A percentile compares a stretch with the other conserved stretches of the same genome.
Conservation (phyloP, 2,113 vertebrate genomes). For the Gobio gobio region DNA sequence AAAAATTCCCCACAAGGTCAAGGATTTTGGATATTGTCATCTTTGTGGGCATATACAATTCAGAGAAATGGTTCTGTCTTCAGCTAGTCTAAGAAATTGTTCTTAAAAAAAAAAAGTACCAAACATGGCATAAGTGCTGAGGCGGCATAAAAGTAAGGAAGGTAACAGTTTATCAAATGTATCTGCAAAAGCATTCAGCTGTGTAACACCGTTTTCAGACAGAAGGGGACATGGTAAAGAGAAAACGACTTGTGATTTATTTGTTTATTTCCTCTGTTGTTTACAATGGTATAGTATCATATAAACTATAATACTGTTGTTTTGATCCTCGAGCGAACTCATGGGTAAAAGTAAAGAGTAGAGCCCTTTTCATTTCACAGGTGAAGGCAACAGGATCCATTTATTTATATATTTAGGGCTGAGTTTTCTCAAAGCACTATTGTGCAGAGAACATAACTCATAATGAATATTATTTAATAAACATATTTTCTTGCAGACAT, state of each 20-base stretch:
- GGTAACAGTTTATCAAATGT: conserved; percentile 18
- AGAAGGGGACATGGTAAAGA: background rate
- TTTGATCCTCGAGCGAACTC: conserved; percentile 10
- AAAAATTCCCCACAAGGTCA: too few species aligned
- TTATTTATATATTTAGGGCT: background rate
- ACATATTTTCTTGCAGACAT: background rate
- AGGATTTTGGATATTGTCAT: too few species aligned
- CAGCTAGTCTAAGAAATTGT: background rate
- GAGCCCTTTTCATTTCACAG: conserved; percentile 1
- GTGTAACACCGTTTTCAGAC: background rate
- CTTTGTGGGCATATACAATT: background rate
- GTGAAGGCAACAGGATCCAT: background rate
- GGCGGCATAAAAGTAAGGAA: background rate
- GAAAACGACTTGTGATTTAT: conserved; percentile 12
- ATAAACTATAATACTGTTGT: conserved; percentile 1
- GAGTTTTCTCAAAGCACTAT: background rate
- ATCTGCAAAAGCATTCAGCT: conserved; percentile 15
- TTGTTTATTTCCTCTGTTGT: conserved; percentile 21
- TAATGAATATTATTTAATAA: too few species aligned
- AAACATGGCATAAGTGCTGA: background rate
- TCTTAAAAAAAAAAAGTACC: background rate
- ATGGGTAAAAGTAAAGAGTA: conserved; percentile 9
- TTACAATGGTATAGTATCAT: background rate
- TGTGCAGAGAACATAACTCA: background rate
- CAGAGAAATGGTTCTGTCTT: conserved; percentile 8